A percentile compares a stretch with the other conserved stretches of the same genome.
phyloP scores from a whole-genome alignment of 2,797 vertebrate species.

The Pseudochaenichthys georgianus region DNA sequence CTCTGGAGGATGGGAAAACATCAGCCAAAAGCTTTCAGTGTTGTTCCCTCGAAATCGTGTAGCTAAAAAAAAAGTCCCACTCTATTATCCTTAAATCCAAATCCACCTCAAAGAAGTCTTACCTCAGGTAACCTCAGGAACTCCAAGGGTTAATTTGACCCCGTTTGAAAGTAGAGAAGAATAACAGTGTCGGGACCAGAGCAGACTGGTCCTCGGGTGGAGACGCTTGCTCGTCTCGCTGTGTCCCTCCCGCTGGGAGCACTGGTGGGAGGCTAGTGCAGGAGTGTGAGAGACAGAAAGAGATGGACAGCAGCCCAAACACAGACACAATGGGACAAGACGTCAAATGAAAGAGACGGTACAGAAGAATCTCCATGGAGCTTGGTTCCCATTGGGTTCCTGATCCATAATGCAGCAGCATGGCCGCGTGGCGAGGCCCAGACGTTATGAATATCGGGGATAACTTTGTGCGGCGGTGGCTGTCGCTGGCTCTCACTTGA shows the following conservation, averaged over 20 bases:
- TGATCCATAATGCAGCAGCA: constrained; percentile 74
- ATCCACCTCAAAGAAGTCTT: constrained; percentile 42
- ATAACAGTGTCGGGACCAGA: constrained; percentile 40
- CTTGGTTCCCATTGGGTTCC: constrained; percentile 72
- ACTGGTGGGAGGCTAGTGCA: constrained; percentile 4
- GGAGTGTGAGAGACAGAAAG: constrained; percentile 25
- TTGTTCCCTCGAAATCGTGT: constrained; percentile 48
- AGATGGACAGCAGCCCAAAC: constrained; percentile 36
- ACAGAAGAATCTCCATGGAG: constrained; percentile 48
- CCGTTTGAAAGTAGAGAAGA: constrained; percentile 46
- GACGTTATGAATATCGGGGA: constrained; percentile 72
- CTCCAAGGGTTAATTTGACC: constrained; percentile 48
- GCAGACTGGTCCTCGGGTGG: constrained; percentile 54
- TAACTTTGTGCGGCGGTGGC: constrained; percentile 70
- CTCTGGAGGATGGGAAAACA: constrained; percentile 28
- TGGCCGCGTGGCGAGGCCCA: constrained; percentile 56
- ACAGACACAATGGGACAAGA: constrained; percentile 21
- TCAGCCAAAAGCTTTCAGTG: constrained; percentile 31
- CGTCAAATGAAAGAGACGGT: constrained; percentile 56
- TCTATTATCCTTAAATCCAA: constrained; percentile 58
- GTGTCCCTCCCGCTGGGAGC: constrained; percentile 39
- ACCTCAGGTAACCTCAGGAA: constrained; percentile 46
- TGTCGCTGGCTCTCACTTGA: constrained; percentile 77
- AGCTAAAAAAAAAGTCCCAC: constrained; percentile 16
- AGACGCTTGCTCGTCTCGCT: constrained; percentile 28